Evolutionary conservation across 2,888 invertebrate species (phyloP).

Genomic region (Gordius sp.): DNA sequence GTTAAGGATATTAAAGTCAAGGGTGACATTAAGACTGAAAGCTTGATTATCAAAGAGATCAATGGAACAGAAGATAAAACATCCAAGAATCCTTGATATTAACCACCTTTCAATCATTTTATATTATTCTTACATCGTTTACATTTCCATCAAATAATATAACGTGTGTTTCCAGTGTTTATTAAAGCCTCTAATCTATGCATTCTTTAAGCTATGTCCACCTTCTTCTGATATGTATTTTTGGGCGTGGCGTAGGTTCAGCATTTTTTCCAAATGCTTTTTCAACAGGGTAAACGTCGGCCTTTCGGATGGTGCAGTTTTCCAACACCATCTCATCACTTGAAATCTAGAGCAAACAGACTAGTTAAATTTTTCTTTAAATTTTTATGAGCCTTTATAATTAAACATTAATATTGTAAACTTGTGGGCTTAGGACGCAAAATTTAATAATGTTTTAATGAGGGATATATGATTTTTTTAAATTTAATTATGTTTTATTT

Average conservation of each 20-base stretch:
- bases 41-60: no score
- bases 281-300: constrained; percentile 1
- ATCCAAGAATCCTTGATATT: neutral
- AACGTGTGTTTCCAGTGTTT: neutral
- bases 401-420: no score
- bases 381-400: no score
- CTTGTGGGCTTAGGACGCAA: no score
- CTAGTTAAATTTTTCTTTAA: no score
- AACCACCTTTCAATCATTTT: neutral
- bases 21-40: neutral
- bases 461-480: no score
- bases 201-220: neutral
- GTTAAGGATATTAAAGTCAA: neutral
- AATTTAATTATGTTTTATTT: no score
- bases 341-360: no score
- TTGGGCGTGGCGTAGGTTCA: neutral
- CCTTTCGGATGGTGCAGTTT: constrained; percentile 6
- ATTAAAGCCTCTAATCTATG: neutral
- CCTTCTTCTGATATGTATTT: constrained; percentile 13
- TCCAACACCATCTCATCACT: constrained; percentile 14
- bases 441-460: no score
- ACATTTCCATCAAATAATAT: neutral
- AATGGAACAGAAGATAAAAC: no score
- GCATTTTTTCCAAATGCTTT: constrained; percentile 9
- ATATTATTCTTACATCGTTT: neutral